These are phyloP conservation scores for Leptodactylus fallax DNA, from an alignment of 2,797 vertebrate genomes.

Conservation along the genomic window DNA sequence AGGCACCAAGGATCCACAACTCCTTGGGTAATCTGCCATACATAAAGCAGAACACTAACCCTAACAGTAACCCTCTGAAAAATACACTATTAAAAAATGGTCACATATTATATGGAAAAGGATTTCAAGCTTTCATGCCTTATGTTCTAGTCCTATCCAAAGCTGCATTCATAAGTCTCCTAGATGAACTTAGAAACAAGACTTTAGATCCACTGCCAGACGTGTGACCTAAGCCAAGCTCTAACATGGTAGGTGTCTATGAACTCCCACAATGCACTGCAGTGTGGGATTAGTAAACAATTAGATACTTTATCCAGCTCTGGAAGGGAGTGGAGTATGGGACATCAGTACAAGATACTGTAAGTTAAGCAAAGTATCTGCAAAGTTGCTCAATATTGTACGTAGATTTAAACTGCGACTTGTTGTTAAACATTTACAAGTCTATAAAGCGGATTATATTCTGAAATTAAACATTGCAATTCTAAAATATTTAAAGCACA, in stretches of 20 bases:
- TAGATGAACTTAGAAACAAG: not conserved
- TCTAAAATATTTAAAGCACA: constrained; percentile 18
- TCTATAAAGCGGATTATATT: not conserved
- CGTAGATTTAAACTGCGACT: not conserved
- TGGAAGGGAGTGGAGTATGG: not conserved
- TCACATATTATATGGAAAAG: not conserved
- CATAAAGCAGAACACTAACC: not conserved
- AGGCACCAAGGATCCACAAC: too few relatives aligned
- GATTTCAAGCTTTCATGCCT: not conserved
- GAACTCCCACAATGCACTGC: not conserved
- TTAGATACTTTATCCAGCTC: not conserved
- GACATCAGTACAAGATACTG: not conserved
- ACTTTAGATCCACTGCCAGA: too few relatives aligned
- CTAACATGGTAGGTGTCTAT: not conserved
- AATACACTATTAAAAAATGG: not conserved
- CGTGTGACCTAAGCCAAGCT: not conserved
- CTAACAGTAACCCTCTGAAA: not conserved
- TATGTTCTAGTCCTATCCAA: not conserved
- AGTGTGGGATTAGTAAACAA: too few relatives aligned
- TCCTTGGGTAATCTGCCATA: not conserved
- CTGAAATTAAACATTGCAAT: constrained; percentile 4
- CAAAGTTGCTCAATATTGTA: not conserved
- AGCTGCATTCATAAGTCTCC: not conserved
- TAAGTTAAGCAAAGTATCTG: not conserved
- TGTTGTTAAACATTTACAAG: constrained; percentile 6